phyloP scores from a whole-genome alignment of 2,888 invertebrate genomes.

The Leucozona laternaria region DNA sequence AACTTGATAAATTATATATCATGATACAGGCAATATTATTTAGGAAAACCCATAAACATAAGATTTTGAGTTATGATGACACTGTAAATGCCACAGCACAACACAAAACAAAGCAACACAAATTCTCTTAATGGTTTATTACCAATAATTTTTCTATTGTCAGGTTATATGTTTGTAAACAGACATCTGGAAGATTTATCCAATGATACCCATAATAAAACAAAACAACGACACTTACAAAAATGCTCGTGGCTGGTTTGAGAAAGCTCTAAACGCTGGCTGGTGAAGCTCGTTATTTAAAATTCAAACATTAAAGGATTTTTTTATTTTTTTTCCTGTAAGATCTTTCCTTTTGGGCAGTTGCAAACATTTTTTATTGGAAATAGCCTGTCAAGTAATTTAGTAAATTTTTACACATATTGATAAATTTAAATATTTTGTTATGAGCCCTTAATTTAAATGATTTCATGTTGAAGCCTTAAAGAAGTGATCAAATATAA shows the following conservation, averaged over 20 bases:
- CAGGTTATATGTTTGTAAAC: conserved; percentile 29
- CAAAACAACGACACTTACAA: conserved; percentile 20
- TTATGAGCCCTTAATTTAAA: background rate
- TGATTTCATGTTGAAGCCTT: background rate
- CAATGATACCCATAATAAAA: conserved; percentile 64
- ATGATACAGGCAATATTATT: conserved; percentile 70
- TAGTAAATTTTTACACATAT: background rate
- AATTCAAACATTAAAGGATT: conserved; percentile 7
- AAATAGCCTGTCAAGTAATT: background rate
- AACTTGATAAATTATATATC: conserved; percentile 72
- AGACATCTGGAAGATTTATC: conserved; percentile 43
- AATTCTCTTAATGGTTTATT: conserved; percentile 70
- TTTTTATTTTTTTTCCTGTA: background rate
- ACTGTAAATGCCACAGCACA: conserved; percentile 66
- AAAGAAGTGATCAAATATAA: background rate
- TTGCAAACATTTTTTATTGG: background rate
- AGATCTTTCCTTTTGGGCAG: background rate
- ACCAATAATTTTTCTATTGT: conserved; percentile 74
- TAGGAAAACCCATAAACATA: conserved; percentile 72
- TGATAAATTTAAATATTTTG: background rate
- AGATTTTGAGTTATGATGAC: conserved; percentile 75
- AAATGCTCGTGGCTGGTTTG: conserved; percentile 10
- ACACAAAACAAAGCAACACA: conserved; percentile 13
- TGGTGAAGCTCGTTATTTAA: conserved; percentile 19
- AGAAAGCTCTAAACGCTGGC: background rate